Base-by-base conservation (phyloP, 2,797 vertebrate genomes). In the Sebastes hopkinsi region DNA sequence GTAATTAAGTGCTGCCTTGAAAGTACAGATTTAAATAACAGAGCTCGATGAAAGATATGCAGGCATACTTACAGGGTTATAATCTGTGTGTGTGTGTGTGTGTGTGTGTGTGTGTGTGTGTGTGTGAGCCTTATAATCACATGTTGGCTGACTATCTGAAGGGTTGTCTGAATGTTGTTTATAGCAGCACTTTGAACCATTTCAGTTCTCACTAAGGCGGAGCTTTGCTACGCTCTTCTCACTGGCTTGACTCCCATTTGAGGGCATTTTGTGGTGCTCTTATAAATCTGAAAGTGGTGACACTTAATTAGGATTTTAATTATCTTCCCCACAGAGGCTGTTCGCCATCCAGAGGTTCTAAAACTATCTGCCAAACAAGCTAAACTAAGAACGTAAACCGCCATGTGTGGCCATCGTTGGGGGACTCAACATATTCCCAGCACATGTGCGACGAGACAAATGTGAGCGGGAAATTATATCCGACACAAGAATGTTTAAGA, bases 61-160 rank as follows among this genome's bases (percentile, higher is more conserved):
- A 79, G 73, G 12, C 52, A 65, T 85, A 75, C n/a, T 83, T 73
- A 58, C 30, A 89, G 62, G 73, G 85, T 83, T 91, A 85, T 89
- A 90, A 90, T 93, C 81, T 85, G 56, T 93, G 78, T 85, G 56
- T 76, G 71, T 68, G 54, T 74, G 42, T 65, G n/a, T 50, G 69
- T 59, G 34, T 72, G 65, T 58, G 64, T 54, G 73, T 74, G 66
- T 65, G 80, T 42, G 70, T 67, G 74, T 77, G 73, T 66, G 80
- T 80, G 36, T 54, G 81, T 66, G 27, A 71, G 75, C 65, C 69
- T 82, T 91, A 85, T 92, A 92, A 93, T 92, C 83, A 93, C 55
- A 88, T 66, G 76, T 80, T 92, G 88, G 87, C 88, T 67, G 71
- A 2, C 67, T 85, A 77, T 88, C 89, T 88, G 67, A 87, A 65